Base-by-base conservation (phyloP, 2,888 invertebrate species). In the Epinotia brunnichana region DNA sequence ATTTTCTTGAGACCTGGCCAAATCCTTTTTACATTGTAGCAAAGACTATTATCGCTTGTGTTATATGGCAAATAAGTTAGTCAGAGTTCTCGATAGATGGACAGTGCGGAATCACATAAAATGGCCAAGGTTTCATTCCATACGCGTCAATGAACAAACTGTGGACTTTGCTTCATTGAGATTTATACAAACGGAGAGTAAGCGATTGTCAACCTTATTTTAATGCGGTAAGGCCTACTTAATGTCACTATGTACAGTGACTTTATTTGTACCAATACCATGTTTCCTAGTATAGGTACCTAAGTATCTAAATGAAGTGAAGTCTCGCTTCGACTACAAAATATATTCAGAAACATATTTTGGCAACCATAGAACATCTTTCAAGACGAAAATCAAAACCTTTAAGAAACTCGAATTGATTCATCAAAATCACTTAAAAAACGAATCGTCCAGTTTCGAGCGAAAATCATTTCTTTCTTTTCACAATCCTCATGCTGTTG, bases 71-170 rank as follows among this genome's bases (percentile, higher is more conserved):
- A 41, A 11, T 11, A 56, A 41, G 13, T 56, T 66, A 4, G 66
- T 24, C 15, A 3, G 13, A 35, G 9, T 29, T 21, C 21, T 15
- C 39, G 54, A 35, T 54, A 54, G 35, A 61, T 48, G 35, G 24
- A 61, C 56, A 61, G 64, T 53, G n/a, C 53, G 51, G 64, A 17
- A 56, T 51, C 59, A 35, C 39, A 66, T 53, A 66, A 39, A 66
- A 53, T 39, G 64, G 54, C 24, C 64, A 71, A 66, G 71, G 71
- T 66, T 66, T 66, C 63, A 41, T 53, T 61, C 56, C 17, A 41
- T 69, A n/a, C 29, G 15, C 10, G 48, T 63, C 63, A 70, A 63
- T 70, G 63, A 63, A 63, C 63, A 70, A 48, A 21, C 44, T 48
- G 54, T 66, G 54, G 66, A 66, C 66, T 66, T 66, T 66, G 66